A percentile compares a stretch with the other conserved stretches of the same genome.
These are phyloP conservation scores for Drosophila anomelani DNA, from an alignment of 2,888 invertebrate genomes.

Conservation along the genomic window DNA sequence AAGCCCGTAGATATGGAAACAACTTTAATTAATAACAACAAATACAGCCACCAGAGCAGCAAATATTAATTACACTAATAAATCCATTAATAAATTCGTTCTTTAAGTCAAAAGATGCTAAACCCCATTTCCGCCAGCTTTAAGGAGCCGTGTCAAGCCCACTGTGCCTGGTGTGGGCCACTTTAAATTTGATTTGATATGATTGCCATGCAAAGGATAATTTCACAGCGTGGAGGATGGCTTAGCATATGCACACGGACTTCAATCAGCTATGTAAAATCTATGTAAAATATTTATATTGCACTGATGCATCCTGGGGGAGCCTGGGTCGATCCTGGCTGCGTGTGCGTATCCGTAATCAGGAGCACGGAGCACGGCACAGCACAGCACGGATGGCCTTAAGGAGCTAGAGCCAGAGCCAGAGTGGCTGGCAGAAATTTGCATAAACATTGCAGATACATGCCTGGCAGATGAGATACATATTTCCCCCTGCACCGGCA, in stretches of 20 bases:
- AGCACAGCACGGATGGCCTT: conserved; percentile 39
- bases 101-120: background rate
- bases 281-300: conserved; percentile 79
- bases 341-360: conserved; percentile 68
- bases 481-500: conserved; percentile 8
- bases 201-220: conserved; percentile 59
- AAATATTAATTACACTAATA: conserved; percentile 3
- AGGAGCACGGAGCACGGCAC: conserved; percentile 33
- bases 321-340: conserved; percentile 29
- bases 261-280: conserved; percentile 80
- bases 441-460: conserved; percentile 67
- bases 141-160: conserved; percentile 14
- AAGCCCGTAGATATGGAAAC: background rate
- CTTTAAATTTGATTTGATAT: conserved; percentile 70
- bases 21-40: conserved; percentile 3
- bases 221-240: conserved; percentile 47
- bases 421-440: conserved; percentile 48
- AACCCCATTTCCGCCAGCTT: background rate
- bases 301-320: conserved; percentile 67
- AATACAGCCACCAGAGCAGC: background rate
- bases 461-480: conserved; percentile 40
- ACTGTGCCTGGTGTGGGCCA: conserved; percentile 39
- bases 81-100: background rate
- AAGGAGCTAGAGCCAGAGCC: conserved; percentile 29
- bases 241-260: conserved; percentile 71